phyloP scores from a whole-genome alignment of 2,113 vertebrate species.

The Myrmecobius fasciatus region DNA sequence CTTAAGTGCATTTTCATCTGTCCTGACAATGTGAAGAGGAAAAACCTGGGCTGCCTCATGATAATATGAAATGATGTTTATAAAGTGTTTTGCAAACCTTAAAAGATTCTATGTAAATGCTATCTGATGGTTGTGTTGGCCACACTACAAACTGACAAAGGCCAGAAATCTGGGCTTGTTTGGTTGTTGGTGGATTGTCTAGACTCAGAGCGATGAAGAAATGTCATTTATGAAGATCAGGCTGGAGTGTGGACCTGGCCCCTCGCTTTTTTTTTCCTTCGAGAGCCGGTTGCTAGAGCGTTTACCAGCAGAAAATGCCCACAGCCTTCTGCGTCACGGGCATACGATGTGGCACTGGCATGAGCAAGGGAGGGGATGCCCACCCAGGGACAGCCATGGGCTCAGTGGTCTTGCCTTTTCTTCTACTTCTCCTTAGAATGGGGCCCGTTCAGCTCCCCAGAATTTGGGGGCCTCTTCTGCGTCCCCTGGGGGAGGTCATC shows the following conservation, averaged over 20 bases:
- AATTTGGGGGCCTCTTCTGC: neutral
- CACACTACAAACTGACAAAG: neutral
- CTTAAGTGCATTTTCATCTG: neutral
- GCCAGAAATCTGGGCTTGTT: neutral
- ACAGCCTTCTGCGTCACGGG: no score
- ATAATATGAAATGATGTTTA: neutral
- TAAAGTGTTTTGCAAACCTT: neutral
- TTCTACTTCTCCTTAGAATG: neutral
- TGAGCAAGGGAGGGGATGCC: neutral
- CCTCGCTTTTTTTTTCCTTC: no score
- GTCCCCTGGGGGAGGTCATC: neutral
- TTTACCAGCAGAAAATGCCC: neutral
- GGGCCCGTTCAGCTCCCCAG: neutral
- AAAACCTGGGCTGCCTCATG: neutral
- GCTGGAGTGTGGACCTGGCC: neutral
- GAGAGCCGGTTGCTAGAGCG: neutral
- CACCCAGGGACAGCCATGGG: neutral
- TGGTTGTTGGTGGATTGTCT: neutral
- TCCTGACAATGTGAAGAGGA: neutral
- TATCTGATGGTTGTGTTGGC: neutral
- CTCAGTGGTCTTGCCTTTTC: neutral
- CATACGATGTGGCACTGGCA: no score
- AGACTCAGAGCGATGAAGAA: neutral
- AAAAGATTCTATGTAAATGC: neutral
- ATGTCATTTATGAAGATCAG: neutral